Percentiles rank a stretch among this genome's conserved stretches.
Evolutionary conservation across 2,888 invertebrate species (phyloP).

Genomic region (Caenorhabditis parvicauda): DNA sequence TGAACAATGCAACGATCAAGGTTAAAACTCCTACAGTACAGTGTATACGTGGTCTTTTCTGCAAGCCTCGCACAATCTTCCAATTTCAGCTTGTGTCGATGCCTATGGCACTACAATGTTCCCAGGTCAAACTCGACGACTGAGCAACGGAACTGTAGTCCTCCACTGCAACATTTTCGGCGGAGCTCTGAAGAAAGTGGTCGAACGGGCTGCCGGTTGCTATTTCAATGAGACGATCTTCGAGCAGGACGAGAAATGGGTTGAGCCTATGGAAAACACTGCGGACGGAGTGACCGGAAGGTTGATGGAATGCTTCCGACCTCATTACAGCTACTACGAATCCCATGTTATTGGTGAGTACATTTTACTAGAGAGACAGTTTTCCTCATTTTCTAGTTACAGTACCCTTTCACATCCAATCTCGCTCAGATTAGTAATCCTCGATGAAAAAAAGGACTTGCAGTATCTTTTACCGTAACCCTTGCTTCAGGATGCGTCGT

Average conservation of each 20-base stretch:
- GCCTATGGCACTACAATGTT: conserved; percentile 32
- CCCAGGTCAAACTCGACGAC: conserved; percentile 31
- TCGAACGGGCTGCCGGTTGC: conserved; percentile 43
- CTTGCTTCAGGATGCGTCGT: conserved; percentile 31
- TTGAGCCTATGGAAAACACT: conserved; percentile 22
- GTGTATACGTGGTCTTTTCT: too few species aligned
- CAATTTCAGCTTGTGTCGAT: conserved; percentile 35
- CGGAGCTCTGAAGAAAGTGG: conserved; percentile 41
- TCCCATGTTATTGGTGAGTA: conserved; percentile 36
- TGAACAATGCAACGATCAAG: too few species aligned
- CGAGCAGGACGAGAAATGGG: conserved; percentile 39
- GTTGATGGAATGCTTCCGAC: conserved; percentile 46
- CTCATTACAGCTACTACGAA: conserved; percentile 44
- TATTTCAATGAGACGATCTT: conserved; percentile 42
- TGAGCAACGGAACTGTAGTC: conserved; percentile 40
- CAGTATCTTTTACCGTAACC: neutral
- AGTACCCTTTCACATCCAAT: neutral
- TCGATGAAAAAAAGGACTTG: neutral
- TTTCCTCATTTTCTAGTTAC: neutral
- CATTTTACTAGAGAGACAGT: neutral
- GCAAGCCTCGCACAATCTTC: too few species aligned
- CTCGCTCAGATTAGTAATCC: neutral
- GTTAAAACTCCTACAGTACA: too few species aligned
- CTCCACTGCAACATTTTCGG: conserved; percentile 37
- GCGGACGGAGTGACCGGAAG: conserved; percentile 11